phyloP scores from a whole-genome alignment of 2,888 invertebrate genomes.

The Diarsia brunnea region DNA sequence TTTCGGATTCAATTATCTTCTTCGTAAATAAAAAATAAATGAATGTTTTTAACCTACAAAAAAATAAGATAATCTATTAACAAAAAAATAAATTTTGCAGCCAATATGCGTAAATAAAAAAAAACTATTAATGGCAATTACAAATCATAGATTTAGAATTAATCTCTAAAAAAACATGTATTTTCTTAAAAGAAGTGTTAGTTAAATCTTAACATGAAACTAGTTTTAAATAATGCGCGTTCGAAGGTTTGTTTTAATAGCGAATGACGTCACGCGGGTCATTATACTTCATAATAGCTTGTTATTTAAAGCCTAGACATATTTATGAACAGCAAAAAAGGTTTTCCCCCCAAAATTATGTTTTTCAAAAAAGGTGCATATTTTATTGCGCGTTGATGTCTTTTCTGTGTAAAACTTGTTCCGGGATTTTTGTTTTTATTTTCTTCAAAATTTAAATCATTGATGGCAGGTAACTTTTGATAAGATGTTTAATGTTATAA shows the following conservation, averaged over 20 bases:
- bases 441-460: background rate
- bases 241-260: background rate
- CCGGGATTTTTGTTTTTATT: background rate
- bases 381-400: conserved; percentile 63
- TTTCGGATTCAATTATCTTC: no score
- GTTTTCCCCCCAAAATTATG: background rate
- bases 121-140: background rate
- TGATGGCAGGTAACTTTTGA: background rate
- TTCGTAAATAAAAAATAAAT: background rate
- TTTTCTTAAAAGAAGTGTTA: background rate
- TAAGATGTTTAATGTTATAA: background rate
- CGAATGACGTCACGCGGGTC: background rate
- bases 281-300: background rate
- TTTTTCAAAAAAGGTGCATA: background rate
- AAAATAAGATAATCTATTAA: background rate
- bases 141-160: background rate
- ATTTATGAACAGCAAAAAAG: background rate
- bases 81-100: background rate
- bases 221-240: background rate
- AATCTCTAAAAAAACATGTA: background rate
- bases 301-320: background rate
- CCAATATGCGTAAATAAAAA: background rate
- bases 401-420: conserved; percentile 47
- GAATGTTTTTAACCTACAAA: background rate
- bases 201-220: background rate